phyloP scores from a whole-genome alignment of 1,140 invertebrate species.

The Oscheius sp. region DNA sequence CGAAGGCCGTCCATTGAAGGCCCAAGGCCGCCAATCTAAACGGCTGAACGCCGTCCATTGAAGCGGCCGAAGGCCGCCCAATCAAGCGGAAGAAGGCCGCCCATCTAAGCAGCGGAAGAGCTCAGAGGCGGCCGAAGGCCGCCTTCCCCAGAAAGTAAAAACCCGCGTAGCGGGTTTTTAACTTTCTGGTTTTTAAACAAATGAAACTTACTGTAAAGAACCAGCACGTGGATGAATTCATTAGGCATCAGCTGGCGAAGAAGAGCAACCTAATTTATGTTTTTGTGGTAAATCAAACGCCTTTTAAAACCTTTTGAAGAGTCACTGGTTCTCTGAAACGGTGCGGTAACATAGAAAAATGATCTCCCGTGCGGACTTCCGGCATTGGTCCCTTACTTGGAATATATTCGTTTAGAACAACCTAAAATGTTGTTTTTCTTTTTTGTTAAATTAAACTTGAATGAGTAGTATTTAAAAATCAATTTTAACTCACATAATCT shows the following conservation, averaged over 20 bases:
- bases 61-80: too few species aligned
- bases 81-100: too few species aligned
- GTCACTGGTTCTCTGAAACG: conserved; percentile 39
- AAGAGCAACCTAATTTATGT: background rate
- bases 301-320: conserved; percentile 33
- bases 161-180: too few species aligned
- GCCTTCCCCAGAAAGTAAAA: too few species aligned
- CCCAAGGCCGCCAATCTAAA: too few species aligned
- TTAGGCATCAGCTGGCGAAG: conserved; percentile 38
- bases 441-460: background rate
- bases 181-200: too few species aligned
- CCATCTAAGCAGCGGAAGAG: too few species aligned
- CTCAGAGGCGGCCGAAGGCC: too few species aligned
- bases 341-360: conserved; percentile 43
- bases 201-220: conserved; percentile 37
- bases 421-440: conserved; percentile 4
- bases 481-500: conserved; percentile 28
- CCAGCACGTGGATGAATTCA: conserved; percentile 38
- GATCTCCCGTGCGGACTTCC: conserved; percentile 42
- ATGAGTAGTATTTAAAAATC: background rate
- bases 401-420: conserved; percentile 42
- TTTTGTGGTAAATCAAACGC: background rate
- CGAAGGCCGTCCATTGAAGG: too few species aligned
- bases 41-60: too few species aligned
- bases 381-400: conserved; percentile 36